phyloP scores from a whole-genome alignment of 2,888 invertebrate genomes.

The Caenorhabditis sp. region DNA sequence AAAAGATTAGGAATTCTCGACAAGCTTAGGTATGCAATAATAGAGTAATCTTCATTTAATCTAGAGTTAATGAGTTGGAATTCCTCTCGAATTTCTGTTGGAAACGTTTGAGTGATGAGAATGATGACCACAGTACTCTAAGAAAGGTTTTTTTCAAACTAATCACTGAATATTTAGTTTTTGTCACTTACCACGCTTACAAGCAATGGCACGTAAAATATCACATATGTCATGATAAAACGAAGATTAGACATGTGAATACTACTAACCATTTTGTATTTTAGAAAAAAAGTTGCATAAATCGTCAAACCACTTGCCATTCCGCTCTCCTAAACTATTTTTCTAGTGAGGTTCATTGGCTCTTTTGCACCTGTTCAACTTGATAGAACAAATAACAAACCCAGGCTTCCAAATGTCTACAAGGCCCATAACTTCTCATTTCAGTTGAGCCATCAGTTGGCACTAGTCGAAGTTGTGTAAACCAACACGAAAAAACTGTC shows the following conservation, averaged over 20 bases:
- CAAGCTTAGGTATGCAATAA: conserved; percentile 29
- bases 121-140: not conserved
- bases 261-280: conserved; percentile 26
- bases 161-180: no score
- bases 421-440: conserved; percentile 19
- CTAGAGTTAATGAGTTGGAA: not conserved
- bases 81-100: not conserved
- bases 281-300: conserved; percentile 20
- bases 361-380: conserved; percentile 6
- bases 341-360: not conserved
- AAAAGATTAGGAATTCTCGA: conserved; percentile 29
- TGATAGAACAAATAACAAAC: conserved; percentile 14
- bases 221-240: not conserved
- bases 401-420: not conserved
- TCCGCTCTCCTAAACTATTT: conserved; percentile 4
- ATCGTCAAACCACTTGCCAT: conserved; percentile 16
- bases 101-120: conserved; percentile 11
- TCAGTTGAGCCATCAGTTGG: conserved; percentile 10
- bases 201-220: conserved; percentile 1
- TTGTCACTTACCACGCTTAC: not conserved
- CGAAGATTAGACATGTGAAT: not conserved
- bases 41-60: conserved; percentile 8
- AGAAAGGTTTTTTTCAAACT: not conserved
- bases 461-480: conserved; percentile 11
- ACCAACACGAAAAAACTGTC: conserved; percentile 7